Percentiles rank a stretch among this genome's conserved stretches.
These are phyloP conservation scores for Eupithecia vulgata DNA, from an alignment of 2,888 invertebrate genomes.

Conservation along the genomic window DNA sequence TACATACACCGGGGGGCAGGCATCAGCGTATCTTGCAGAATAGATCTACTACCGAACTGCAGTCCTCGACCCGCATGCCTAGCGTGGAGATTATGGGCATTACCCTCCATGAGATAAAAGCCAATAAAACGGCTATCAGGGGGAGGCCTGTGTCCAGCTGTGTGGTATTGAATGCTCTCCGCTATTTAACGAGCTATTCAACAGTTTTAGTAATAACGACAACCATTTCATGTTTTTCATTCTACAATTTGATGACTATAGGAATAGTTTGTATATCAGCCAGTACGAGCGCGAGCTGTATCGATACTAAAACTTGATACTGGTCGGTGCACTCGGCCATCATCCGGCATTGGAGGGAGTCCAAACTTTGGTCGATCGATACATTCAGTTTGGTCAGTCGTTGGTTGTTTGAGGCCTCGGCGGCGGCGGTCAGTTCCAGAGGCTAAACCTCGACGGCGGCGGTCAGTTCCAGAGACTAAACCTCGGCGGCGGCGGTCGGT, in stretches of 20 bases:
- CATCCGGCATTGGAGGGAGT: neutral
- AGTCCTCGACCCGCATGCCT: too few relatives aligned
- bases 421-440: too few relatives aligned
- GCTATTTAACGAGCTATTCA: constrained; percentile 25
- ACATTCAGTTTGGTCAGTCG: neutral
- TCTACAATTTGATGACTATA: constrained; percentile 1
- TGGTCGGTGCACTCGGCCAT: neutral
- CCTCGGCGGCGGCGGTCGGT: too few relatives aligned
- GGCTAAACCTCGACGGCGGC: too few relatives aligned
- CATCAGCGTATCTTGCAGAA: too few relatives aligned
- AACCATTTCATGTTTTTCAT: constrained; percentile 21
- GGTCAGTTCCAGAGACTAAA: too few relatives aligned
- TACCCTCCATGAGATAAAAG: too few relatives aligned
- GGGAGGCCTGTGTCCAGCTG: too few relatives aligned
- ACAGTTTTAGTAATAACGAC: constrained; percentile 16
- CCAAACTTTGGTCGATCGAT: neutral
- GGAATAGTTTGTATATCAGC: neutral
- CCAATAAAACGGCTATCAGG: too few relatives aligned
- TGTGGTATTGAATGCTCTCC: constrained; percentile 39
- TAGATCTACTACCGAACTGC: too few relatives aligned
- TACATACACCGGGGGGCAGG: too few relatives aligned
- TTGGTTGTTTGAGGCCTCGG: neutral
- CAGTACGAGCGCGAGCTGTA: neutral
- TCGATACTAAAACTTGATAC: neutral
- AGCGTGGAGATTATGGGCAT: too few relatives aligned